Evolutionary conservation across 2,888 invertebrate species (phyloP).

Genomic region (Sclerodermus sp.): DNA sequence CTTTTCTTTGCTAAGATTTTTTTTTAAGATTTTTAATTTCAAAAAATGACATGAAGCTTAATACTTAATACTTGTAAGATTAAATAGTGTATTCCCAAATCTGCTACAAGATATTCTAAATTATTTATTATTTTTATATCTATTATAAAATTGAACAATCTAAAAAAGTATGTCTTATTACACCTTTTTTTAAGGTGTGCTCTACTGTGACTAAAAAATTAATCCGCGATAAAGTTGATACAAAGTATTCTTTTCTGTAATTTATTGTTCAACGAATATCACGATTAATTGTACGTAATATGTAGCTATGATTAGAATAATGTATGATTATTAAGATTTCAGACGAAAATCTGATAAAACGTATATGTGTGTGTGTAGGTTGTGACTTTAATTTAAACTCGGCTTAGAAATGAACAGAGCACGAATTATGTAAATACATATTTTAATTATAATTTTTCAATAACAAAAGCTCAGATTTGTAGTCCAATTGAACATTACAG

Average conservation of each 20-base stretch:
- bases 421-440: conserved; percentile 43
- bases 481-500: too few relatives aligned
- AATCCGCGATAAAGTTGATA: conserved; percentile 16
- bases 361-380: conserved; percentile 47
- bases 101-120: too few relatives aligned
- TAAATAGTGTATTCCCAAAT: too few relatives aligned
- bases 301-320: conserved; percentile 30
- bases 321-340: conserved; percentile 25
- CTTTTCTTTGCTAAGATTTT: too few relatives aligned
- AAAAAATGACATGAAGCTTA: too few relatives aligned
- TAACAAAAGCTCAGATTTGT: too few relatives aligned
- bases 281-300: conserved; percentile 33
- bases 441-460: conserved; percentile 32
- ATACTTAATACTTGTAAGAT: too few relatives aligned
- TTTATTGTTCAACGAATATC: conserved; percentile 35
- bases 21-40: too few relatives aligned
- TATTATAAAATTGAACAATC: too few relatives aligned
- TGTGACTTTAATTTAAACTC: conserved; percentile 49
- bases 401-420: conserved; percentile 39
- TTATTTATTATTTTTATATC: too few relatives aligned
- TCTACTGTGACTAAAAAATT: conserved; percentile 24
- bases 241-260: conserved; percentile 30
- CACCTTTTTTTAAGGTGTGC: conserved; percentile 1
- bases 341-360: conserved; percentile 28
- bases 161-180: too few relatives aligned